Conservation (phyloP, 2,113 vertebrate species). For the Gasterosteus aculeatus region DNA sequence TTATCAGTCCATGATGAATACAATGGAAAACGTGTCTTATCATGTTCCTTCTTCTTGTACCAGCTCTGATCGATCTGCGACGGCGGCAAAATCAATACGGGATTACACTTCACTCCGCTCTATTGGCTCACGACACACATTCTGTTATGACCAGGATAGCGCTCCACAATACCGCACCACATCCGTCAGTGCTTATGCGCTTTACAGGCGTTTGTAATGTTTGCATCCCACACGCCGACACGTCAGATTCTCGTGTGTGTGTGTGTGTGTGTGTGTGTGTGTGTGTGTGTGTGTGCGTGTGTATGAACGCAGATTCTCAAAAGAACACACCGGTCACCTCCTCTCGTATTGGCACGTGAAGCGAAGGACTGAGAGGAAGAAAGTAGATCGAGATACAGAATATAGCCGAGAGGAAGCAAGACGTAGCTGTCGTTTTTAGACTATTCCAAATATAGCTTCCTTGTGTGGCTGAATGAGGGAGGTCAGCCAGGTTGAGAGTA, state of each 20-base stretch:
- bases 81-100: conserved; percentile 74
- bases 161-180: conserved; percentile 55
- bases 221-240: conserved; percentile 35
- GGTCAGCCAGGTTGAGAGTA: conserved; percentile 34
- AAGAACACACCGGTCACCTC: conserved; percentile 79
- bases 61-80: conserved; percentile 71
- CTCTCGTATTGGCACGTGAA: conserved; percentile 83
- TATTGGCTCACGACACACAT: conserved; percentile 62
- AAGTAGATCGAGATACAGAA: conserved; percentile 3
- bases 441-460: not conserved
- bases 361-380: not conserved
- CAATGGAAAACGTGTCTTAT: conserved; percentile 77
- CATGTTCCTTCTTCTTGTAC: conserved; percentile 71
- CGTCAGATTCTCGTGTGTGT: conserved; percentile 58
- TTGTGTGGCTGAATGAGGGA: conserved; percentile 13
- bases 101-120: conserved; percentile 76
- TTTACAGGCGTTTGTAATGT: conserved; percentile 30
- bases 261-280: conserved; percentile 26
- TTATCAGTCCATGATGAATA: conserved; percentile 76
- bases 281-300: conserved; percentile 26
- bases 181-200: conserved; percentile 39
- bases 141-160: conserved; percentile 68
- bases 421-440: not conserved
- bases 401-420: not conserved
- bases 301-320: conserved; percentile 77